Evolutionary conservation across 2,113 vertebrate species (phyloP), one percentile per base, ranked within the genome.

Genomic region (Salvelinus namaycush): DNA sequence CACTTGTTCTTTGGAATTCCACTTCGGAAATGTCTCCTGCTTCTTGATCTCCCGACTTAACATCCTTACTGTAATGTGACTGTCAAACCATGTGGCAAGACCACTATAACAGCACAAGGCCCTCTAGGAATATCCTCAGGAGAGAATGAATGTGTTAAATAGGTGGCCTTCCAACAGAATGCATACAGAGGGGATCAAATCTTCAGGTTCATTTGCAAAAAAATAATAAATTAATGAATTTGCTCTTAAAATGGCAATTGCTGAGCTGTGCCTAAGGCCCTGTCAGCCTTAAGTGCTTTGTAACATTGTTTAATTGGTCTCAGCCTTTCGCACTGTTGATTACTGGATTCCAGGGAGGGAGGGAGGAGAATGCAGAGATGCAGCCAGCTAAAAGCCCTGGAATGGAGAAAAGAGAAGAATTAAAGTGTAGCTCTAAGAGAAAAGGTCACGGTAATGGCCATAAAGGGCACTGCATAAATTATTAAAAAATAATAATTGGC

Each of bases 281-380:
- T 86, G 91, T 91, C 88, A 90, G 82, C 86, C 85, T 86, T 91
- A 89, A 92, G 89, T 90, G 90, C 89, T 83, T 84, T 84, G 79
- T 90, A 88, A 90, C 92, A 91, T 80, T 87, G 81, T 91, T 92
- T 92, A 93, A 93, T 93, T 93, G 91, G 89, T 79, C 88, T 89
- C 80, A 71, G 83, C 80, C 87, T 85, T 90, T 84, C 54, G 83
- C 88, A 84, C 80, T 84, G 86, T 88, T 85, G 88, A 90, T 91
- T 87, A 85, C 76, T 84, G 81, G 51, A 54, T 54, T 54, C 51
- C 51, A 54, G 83, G 82, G 76, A 76, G 79, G 77, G 39, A 44
- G 9, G 54, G 78, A 84, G 78, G 5, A 4, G 48, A 27, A 82
- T 69, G 74, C 65, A 90, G 80, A 83, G 89, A 87, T 75, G 81